phyloP scores from a whole-genome alignment of 2,113 vertebrate species.

The Megaceryle maxima region DNA sequence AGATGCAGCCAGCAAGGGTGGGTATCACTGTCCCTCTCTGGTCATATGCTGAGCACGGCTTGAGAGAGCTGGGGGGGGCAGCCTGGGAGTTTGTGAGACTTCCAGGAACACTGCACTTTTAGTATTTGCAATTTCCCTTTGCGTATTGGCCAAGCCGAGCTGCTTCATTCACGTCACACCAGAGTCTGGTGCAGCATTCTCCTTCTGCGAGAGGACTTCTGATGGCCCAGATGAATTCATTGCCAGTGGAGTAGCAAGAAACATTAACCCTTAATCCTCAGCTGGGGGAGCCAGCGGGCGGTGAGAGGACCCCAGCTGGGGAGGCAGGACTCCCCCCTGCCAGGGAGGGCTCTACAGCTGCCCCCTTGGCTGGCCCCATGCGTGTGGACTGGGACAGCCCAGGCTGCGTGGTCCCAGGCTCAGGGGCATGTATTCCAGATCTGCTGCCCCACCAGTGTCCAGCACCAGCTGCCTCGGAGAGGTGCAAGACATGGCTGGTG shows the following conservation, averaged over 20 bases:
- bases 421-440: neutral
- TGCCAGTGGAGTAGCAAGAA: neutral
- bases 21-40: neutral
- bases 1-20: neutral
- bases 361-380: neutral
- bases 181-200: neutral
- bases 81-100: neutral
- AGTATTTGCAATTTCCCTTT: neutral
- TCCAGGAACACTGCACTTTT: neutral
- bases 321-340: neutral
- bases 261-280: neutral
- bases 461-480: too few species aligned
- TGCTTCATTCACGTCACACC: neutral
- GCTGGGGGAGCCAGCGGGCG: accelerated
- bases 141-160: accelerated
- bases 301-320: neutral
- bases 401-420: neutral
- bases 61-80: neutral
- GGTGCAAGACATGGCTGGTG: neutral
- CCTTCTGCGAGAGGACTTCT: neutral
- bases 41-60: neutral
- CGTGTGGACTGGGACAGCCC: neutral
- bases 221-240: neutral
- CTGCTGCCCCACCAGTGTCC: neutral
- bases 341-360: neutral